Percentiles rank a stretch among this genome's conserved stretches.
Conservation (phyloP, 2,113 vertebrate species). For the Apistogramma diplotaenia region DNA sequence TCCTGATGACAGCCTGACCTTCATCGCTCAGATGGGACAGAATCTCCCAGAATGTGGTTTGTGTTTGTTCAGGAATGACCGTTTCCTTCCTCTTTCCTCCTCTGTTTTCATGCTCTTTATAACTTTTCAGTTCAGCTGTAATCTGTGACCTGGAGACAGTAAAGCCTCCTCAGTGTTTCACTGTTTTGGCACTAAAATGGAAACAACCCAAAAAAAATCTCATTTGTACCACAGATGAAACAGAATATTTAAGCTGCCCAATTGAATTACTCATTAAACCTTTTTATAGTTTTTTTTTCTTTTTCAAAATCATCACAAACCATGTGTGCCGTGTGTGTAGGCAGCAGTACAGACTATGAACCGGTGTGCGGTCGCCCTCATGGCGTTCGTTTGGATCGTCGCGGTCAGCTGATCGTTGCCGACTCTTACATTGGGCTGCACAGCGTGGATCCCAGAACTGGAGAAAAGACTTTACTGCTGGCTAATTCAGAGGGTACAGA, state of each 20-base stretch:
- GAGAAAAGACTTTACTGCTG: slow-evolving; percentile 72
- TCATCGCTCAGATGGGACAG: slow-evolving; percentile 77
- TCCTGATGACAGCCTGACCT: slow-evolving; percentile 65
- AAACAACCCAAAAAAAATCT: not conserved
- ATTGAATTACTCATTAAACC: not conserved
- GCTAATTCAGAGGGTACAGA: slow-evolving; percentile 54
- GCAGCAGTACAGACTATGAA: slow-evolving; percentile 72
- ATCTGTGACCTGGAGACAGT: too few species aligned
- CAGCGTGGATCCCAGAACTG: slow-evolving; percentile 64
- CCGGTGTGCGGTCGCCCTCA: slow-evolving; percentile 73
- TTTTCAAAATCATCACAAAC: not conserved
- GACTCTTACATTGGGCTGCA: slow-evolving; percentile 77
- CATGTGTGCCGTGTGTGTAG: slow-evolving; percentile 30
- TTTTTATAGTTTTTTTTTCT: not conserved
- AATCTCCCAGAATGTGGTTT: slow-evolving; percentile 72
- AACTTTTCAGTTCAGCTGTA: not conserved
- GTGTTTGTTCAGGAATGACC: not conserved
- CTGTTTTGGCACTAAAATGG: too few species aligned
- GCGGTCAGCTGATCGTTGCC: slow-evolving; percentile 67
- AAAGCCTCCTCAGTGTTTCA: too few species aligned
- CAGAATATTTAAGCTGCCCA: not conserved
- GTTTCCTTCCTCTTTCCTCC: not conserved
- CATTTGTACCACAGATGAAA: not conserved
- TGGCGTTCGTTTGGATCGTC: slow-evolving; percentile 58
- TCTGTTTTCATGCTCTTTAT: not conserved